These are phyloP conservation scores for Trachelus troglodyta DNA, from an alignment of 2,888 invertebrate species.

Conservation along the genomic window DNA sequence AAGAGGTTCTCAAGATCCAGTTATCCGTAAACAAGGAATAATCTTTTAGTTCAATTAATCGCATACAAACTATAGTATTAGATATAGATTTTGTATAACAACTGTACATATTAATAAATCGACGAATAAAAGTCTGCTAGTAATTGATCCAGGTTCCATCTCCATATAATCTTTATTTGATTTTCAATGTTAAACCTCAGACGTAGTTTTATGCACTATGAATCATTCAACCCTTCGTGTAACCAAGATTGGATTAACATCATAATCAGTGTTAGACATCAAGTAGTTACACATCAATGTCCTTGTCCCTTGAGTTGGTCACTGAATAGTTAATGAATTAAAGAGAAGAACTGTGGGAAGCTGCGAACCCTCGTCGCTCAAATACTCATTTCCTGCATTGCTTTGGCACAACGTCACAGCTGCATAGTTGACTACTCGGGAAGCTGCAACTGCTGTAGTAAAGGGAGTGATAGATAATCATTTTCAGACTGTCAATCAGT, in stretches of 20 bases:
- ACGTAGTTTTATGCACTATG: not conserved
- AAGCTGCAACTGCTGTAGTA: not conserved
- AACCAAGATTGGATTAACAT: not conserved
- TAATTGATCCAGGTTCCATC: not conserved
- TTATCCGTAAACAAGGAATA: not conserved
- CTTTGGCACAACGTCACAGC: conserved; percentile 37
- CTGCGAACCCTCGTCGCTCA: conserved; percentile 52
- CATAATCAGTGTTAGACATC: not conserved
- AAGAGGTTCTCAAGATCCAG: conserved; percentile 39
- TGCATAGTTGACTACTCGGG: not conserved
- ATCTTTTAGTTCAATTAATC: not conserved
- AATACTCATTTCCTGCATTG: conserved; percentile 63
- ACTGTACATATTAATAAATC: not conserved
- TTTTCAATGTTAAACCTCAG: not conserved
- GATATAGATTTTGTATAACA: not conserved
- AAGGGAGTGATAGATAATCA: not conserved
- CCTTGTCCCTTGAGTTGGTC: conserved; percentile 60
- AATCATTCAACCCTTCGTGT: not conserved
- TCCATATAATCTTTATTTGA: not conserved
- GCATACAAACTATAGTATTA: not conserved
- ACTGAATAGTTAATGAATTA: conserved; percentile 58
- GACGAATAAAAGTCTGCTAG: not conserved
- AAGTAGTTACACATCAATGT: conserved; percentile 54
- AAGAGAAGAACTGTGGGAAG: conserved; percentile 48
- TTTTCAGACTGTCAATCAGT: conserved; percentile 16